Evolutionary conservation across 2,888 invertebrate species (phyloP).

Genomic region (Drosophila pegasa): DNA sequence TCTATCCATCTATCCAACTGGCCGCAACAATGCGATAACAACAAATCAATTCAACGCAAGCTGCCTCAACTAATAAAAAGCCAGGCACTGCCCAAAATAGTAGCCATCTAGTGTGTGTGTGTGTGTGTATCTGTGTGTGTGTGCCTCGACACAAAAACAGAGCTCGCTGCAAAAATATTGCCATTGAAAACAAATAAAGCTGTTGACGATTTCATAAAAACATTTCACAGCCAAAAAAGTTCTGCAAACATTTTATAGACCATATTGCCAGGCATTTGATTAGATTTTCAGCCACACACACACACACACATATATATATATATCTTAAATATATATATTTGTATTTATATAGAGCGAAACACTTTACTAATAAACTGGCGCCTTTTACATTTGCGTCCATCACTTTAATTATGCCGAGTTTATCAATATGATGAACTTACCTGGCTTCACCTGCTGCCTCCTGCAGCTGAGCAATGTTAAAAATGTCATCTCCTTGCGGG

Average conservation of each 20-base stretch:
- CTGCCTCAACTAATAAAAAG: slow-evolving; percentile 79
- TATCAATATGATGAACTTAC: slow-evolving; percentile 41
- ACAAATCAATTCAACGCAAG: slow-evolving; percentile 80
- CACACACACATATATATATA: slow-evolving; percentile 1
- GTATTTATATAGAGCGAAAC: slow-evolving; percentile 14
- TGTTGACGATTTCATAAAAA: slow-evolving; percentile 79
- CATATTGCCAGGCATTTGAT: slow-evolving; percentile 62
- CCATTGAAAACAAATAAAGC: slow-evolving; percentile 80
- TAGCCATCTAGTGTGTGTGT: slow-evolving; percentile 53
- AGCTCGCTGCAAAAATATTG: slow-evolving; percentile 68
- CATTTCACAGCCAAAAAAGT: slow-evolving; percentile 40
- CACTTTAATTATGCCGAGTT: slow-evolving; percentile 58
- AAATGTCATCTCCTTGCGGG: slow-evolving; percentile 1
- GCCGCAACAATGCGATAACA: slow-evolving; percentile 77
- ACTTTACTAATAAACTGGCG: slow-evolving; percentile 39
- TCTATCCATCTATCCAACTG: slow-evolving; percentile 57
- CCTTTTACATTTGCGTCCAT: background rate
- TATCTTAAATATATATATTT: background rate
- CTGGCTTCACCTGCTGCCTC: background rate
- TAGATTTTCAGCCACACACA: slow-evolving; percentile 52
- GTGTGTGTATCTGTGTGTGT: slow-evolving; percentile 25
- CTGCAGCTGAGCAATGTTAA: background rate
- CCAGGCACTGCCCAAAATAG: slow-evolving; percentile 37
- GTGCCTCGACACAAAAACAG: slow-evolving; percentile 17
- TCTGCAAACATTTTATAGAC: slow-evolving; percentile 64